Evolutionary conservation across 2,888 invertebrate genomes (phyloP), one percentile per base, ranked within the genome.

Genomic region (Laspeyria flexula): DNA sequence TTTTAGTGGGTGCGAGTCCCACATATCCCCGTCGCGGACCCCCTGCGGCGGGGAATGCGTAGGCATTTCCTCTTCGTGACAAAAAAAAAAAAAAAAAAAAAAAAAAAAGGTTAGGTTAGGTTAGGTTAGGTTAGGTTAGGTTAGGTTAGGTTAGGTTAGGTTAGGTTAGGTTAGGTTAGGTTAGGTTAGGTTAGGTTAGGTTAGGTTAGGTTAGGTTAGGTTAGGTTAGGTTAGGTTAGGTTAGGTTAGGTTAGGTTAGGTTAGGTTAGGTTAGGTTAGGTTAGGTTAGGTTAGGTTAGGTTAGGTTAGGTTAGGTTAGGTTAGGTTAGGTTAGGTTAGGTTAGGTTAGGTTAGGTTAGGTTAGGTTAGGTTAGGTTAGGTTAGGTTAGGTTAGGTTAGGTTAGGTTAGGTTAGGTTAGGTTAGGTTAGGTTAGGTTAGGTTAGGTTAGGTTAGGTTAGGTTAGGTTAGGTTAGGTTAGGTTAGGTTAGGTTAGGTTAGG

Each of bases 111-210:
- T 13, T 33, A 15, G 15, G 33, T 33, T 33, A 15, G 33, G 33
- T 33, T 33, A 33, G 33, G 33, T 33, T 33, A 33, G 33, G 33
- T 33, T 33, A 33, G 33, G 33, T 33, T 33, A 33, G 33, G 33
- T 33, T 33, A 33, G 33, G 33, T 33, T 33, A 33, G 31, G 33
- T 33, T 33, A 33, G 33, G 33, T 33, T 33, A 33, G 33, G 33
- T 33, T 33, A 33, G 33, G 33, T 21, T 21, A 21, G 21, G 21
- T 21, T 21, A 21, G 21, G 21, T 21, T 21, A 27, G 27, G 27
- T 33, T 33, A 33, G 33, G 33, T 33, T 33, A 33, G 33, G 33
- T 33, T 33, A 27, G 27, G 27, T 27, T 27, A 10, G 10, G 27
- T 21, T 21, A 21, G 21, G 21, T 21, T 21, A 21, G 21, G 21